Evolutionary conservation across 2,888 invertebrate genomes (phyloP).

Genomic region (Agrypnus murinus): DNA sequence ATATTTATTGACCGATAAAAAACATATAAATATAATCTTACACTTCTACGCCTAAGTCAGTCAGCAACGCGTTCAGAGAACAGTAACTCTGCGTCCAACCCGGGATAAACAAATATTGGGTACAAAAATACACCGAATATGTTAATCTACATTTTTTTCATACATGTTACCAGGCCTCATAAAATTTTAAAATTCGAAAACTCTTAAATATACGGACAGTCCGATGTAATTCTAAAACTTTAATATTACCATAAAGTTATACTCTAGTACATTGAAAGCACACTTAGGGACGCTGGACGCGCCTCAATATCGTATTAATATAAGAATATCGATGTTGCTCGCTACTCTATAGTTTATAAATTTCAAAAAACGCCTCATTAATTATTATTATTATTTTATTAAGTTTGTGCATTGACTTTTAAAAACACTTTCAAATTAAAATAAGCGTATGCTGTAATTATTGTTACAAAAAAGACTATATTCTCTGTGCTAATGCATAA

Average conservation of each 20-base stretch:
- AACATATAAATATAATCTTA: constrained; percentile 64
- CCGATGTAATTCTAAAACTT: constrained; percentile 67
- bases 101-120: constrained; percentile 69
- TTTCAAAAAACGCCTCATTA: constrained; percentile 65
- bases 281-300: constrained; percentile 65
- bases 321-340: constrained; percentile 71
- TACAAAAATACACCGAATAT: constrained; percentile 73
- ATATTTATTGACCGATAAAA: constrained; percentile 60
- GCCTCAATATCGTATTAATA: constrained; percentile 66
- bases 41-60: constrained; percentile 67
- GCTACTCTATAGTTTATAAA: constrained; percentile 66
- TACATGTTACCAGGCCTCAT: constrained; percentile 71
- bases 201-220: constrained; percentile 72
- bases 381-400: constrained; percentile 59
- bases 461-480: not conserved
- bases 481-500: constrained; percentile 5
- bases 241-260: constrained; percentile 66
- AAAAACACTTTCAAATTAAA: constrained; percentile 42
- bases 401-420: constrained; percentile 70
- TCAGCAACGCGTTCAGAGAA: constrained; percentile 63
- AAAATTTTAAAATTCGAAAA: constrained; percentile 72
- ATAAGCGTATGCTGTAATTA: constrained; percentile 45
- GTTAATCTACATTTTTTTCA: constrained; percentile 68
- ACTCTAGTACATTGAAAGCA: constrained; percentile 72
- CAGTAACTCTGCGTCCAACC: constrained; percentile 63